These are phyloP conservation scores for Leptinotarsa undecemlineata DNA, from an alignment of 1,140 invertebrate genomes.

Conservation along the genomic window DNA sequence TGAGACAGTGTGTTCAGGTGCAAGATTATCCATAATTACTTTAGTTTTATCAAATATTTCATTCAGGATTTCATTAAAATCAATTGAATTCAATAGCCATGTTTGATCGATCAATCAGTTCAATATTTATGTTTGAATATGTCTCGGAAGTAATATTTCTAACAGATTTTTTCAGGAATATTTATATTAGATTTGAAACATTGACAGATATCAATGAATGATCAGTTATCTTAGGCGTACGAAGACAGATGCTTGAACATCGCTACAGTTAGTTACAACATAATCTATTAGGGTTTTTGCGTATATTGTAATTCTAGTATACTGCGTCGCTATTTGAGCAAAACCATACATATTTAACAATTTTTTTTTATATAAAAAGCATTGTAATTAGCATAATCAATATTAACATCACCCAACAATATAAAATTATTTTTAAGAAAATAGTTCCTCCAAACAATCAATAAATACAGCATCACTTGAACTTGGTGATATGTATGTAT, in stretches of 20 bases:
- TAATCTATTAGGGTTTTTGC: slow-evolving; percentile 15
- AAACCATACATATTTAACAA: slow-evolving; percentile 19
- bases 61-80: slow-evolving; percentile 16
- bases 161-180: slow-evolving; percentile 15
- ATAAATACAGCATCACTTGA: slow-evolving; percentile 1
- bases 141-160: slow-evolving; percentile 15
- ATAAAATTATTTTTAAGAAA: neutral
- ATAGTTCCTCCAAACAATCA: neutral
- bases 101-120: slow-evolving; percentile 18
- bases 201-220: slow-evolving; percentile 4
- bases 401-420: neutral
- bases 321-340: slow-evolving; percentile 10
- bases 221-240: slow-evolving; percentile 9
- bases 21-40: slow-evolving; percentile 13
- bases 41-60: slow-evolving; percentile 9
- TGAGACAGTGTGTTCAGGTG: slow-evolving; percentile 5
- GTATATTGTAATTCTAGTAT: slow-evolving; percentile 15
- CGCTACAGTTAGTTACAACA: slow-evolving; percentile 8
- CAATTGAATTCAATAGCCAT: slow-evolving; percentile 16
- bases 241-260: slow-evolving; percentile 10
- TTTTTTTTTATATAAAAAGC: neutral
- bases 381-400: slow-evolving; percentile 4
- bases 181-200: slow-evolving; percentile 18
- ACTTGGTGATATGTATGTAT: no score
- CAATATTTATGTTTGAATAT: slow-evolving; percentile 14